Base-by-base conservation (phyloP, 2,797 vertebrate genomes). In the Onychomys torridus region DNA sequence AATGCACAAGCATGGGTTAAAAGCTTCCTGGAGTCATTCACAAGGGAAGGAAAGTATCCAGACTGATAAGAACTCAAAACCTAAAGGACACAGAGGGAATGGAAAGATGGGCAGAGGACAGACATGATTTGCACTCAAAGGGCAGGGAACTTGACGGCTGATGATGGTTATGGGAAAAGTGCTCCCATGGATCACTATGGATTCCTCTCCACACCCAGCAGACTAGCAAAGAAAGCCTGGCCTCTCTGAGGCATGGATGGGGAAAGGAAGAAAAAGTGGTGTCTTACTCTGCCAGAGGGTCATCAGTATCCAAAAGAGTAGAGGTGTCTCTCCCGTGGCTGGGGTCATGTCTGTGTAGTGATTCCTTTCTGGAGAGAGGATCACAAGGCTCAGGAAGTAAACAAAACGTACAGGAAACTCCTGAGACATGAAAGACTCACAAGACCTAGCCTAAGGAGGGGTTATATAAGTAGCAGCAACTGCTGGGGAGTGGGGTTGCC, bases 121-220 rank as follows among this genome's bases (percentile, higher is more conserved):
- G 23, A 13, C 52, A 23, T 0, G 16, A 75, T 5, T 10, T n/a
- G 17, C 63, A 57, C 49, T 73, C 32, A 3, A 25, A 89, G 32
- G 23, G 43, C 55, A 65, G 71, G 37, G 71, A 75, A 23, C 19
- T 0, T 10, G 29, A 10, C 4, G 0, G 63, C 5, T 14, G 43
- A 19, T 21, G 16, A 40, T 40, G 71, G 7, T 19, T 2, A 7
- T 0, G 0, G 2, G n/a, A 43, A 32, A 32, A 19, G 49, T 0
- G 2, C 0, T 61, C 77, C 27, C 4, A 25, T 23, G 19, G 43
- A 76, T 40, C 65, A 27, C 1, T 29, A 0, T 52, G 27, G 6
- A 37, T 37, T 37, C 29, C 59, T 46, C 11, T 52, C 43, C n/a
- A 49, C 0, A 27, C 73, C n/a, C 34, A 12, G 57, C 19, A n/a